Conservation (phyloP, 2,888 invertebrate species). For the Euclidia mi region DNA sequence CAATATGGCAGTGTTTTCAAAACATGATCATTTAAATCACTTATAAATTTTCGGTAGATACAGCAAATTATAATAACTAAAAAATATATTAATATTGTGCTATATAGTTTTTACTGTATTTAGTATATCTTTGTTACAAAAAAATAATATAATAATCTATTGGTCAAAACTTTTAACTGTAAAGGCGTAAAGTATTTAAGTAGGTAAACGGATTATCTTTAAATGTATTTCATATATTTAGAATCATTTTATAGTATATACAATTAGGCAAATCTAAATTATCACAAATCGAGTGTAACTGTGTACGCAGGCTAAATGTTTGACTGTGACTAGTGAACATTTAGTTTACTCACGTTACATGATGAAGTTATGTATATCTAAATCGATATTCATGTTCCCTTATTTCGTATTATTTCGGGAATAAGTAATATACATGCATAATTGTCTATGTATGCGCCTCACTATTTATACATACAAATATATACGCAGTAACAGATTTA, state of each 20-base stretch:
- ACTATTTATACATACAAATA: not conserved
- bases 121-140: not conserved
- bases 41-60: conserved; percentile 22
- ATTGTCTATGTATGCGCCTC: not conserved
- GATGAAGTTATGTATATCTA: no score
- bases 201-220: conserved; percentile 30
- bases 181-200: conserved; percentile 6
- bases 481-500: conserved; percentile 29
- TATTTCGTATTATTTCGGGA: no score
- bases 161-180: not conserved
- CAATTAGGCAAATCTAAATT: conserved; percentile 54
- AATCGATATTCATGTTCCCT: no score
- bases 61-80: not conserved
- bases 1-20: conserved; percentile 82
- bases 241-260: conserved; percentile 52
- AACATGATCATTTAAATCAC: conserved; percentile 32
- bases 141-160: not conserved
- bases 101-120: not conserved
- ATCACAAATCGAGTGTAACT: conserved; percentile 52
- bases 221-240: conserved; percentile 34
- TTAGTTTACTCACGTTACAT: conserved; percentile 25
- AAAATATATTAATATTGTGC: not conserved
- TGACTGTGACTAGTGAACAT: conserved; percentile 47
- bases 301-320: conserved; percentile 26
- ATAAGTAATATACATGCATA: conserved; percentile 1